phyloP scores from a whole-genome alignment of 2,888 invertebrate genomes.

The Hymenopus coronatus region DNA sequence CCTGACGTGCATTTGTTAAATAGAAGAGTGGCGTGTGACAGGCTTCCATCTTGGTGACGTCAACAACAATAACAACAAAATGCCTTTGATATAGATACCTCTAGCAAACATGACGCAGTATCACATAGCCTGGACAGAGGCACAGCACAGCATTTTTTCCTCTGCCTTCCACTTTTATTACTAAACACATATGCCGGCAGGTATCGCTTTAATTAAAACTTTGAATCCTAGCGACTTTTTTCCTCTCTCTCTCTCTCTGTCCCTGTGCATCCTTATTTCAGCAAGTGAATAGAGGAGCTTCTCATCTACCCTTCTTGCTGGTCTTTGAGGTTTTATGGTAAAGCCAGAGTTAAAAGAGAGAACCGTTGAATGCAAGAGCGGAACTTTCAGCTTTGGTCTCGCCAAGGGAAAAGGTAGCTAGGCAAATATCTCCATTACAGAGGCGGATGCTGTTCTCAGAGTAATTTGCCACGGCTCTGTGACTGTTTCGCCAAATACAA shows the following conservation, averaged over 20 bases:
- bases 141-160: neutral
- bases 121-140: neutral
- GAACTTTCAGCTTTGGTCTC: neutral
- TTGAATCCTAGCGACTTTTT: neutral
- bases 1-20: no score
- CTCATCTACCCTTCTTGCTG: neutral
- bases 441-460: neutral
- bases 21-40: no score
- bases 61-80: neutral
- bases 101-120: neutral
- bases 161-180: neutral
- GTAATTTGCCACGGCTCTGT: neutral
- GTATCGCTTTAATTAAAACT: slow-evolving; percentile 16
- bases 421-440: neutral
- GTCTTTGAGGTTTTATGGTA: slow-evolving; percentile 10
- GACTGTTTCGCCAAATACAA: no score
- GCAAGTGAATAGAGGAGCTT: slow-evolving; percentile 4
- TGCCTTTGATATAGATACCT: slow-evolving; percentile 14
- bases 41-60: no score
- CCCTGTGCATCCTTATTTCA: slow-evolving; percentile 1
- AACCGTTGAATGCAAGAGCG: neutral
- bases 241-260: neutral
- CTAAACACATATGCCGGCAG: neutral
- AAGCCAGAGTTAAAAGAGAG: slow-evolving; percentile 7
- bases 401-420: neutral